Base-by-base conservation (phyloP, 2,113 vertebrate genomes). In the Rhinopithecus roxellana region DNA sequence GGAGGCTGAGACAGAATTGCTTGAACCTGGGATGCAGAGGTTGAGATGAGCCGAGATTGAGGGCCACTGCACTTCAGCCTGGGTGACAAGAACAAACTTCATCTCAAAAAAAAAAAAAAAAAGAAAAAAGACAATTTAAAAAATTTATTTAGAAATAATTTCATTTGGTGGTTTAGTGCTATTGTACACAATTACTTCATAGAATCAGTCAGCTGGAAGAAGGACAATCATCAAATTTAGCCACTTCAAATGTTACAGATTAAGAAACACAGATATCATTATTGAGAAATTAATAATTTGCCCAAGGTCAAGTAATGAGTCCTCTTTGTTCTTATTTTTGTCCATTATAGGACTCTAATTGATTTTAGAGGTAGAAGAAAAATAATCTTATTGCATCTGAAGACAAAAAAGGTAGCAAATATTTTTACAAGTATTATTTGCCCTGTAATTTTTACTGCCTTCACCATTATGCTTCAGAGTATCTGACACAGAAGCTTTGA, bases 401-500 rank as follows among this genome's bases (percentile, higher is more conserved):
- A 93, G 43, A 48, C 48, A 45, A 52, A 78, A 78, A 90, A 88
- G 22, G 67, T 75, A 85, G 80, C 4, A 67, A 93, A 78, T 79
- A 95, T 89, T 79, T 94, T 96, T 69, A 89, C 45, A 96, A 77
- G 72, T 88, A 77, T 55, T 95, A 92, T 74, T 90, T 92, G 84
- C 78, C 20, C 77, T 94, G 45, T 88, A 95, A 96, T 97, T 97
- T 95, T 97, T 87, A 93, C 90, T 95, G 88, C 94, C 50, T 98
- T 93, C 77, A 32, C 88, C 92, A 96, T 92, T 97, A 94, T 96
- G 95, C 77, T 96, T 97, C 95, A 96, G 88, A 98, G 80, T 90
- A 74, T 95, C 80, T 97, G 95, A 95, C 94, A 98, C 84, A 90
- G 93, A 98, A 90, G 87, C 88, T 97, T 96, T 97, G 90, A 97